Evolutionary conservation across 2,888 invertebrate species (phyloP).

Genomic region (Masnerella sp.): DNA sequence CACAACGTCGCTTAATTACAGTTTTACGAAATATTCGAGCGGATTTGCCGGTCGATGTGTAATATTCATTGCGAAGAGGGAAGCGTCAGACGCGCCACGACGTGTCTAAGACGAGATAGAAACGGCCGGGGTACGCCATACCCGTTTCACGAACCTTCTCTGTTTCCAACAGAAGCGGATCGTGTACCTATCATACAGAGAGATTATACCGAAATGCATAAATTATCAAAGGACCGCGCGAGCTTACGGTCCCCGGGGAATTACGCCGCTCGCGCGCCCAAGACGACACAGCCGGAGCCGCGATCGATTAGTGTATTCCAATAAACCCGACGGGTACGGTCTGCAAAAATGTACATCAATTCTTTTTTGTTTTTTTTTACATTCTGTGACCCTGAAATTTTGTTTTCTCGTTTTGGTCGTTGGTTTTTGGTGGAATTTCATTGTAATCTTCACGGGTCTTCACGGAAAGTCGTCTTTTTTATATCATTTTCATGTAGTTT

Average conservation of each 20-base stretch:
- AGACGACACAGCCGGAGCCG: conserved; percentile 46
- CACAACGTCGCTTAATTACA: neutral
- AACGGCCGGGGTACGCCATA: too few species aligned
- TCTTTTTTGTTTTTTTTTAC: too few species aligned
- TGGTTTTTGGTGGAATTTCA: too few species aligned
- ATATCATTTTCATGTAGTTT: too few species aligned
- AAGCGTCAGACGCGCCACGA: conserved; percentile 21
- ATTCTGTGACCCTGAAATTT: too few species aligned
- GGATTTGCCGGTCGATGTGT: conserved; percentile 37
- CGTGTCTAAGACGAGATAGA: conserved; percentile 57
- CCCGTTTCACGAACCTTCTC: conserved; percentile 55
- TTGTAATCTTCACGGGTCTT: too few species aligned
- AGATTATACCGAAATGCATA: conserved; percentile 72
- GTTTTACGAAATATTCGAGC: conserved; percentile 12
- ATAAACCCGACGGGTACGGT: conserved; percentile 34
- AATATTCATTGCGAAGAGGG: conserved; percentile 48
- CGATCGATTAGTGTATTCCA: conserved; percentile 58
- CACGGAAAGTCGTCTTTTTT: too few species aligned
- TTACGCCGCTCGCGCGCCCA: conserved; percentile 56
- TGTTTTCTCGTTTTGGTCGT: too few species aligned
- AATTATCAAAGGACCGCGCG: conserved; percentile 68
- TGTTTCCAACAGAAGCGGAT: conserved; percentile 56
- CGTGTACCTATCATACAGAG: conserved; percentile 65
- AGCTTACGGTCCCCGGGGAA: conserved; percentile 60
- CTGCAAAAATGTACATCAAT: too few species aligned